Evolutionary conservation across 2,797 vertebrate genomes (phyloP), one percentile per base, ranked within the genome.

Genomic region (Girardinus metallicus): DNA sequence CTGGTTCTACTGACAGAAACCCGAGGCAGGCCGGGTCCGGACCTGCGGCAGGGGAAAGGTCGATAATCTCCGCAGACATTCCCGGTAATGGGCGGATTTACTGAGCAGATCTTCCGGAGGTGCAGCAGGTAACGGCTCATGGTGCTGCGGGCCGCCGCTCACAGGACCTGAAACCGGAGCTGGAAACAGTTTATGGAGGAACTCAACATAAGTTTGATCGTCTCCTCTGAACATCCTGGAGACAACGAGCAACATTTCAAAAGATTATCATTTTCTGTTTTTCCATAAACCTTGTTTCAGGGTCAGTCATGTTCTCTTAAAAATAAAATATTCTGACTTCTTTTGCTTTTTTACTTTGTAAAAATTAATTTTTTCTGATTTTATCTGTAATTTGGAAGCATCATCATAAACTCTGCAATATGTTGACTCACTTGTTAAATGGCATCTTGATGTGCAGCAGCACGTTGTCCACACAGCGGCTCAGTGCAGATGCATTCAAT

Each of bases 111-210:
- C 93, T 90, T 90, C 87, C 90, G 92, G 89, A 87, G 94, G 90
- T 86, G 90, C 92, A 92, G 90, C 70, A 91, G 88, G 91, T 94
- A 95, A 95, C 95, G 94, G 94, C 85, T 88, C 83, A 6, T 81
- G 81, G 93, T 92, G 92, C 93, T 94, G 91, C 91, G 83, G 93
- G 87, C 62, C 86, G 85, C 83, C 94, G 90, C 85, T 94, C 84
- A 88, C 16, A 57, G 79, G 10, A 73, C 73, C 46, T 72, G 47
- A 75, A 78, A 82, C 55, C 73, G 77, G 75, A 83, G 60, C 62
- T 12, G 16, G 73, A 83, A 66, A 5, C 77, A 84, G 79, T 49
- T 75, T 78, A 64, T 71, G 71, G 64, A 86, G 81, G 78, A 83
- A 77, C 81, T 75, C 41, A 66, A 73, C 57, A 13, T 49, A 44